Percentiles rank a stretch among this genome's conserved stretches.
Evolutionary conservation across 1,140 invertebrate species (phyloP).

Genomic region (Drosophila busckii): DNA sequence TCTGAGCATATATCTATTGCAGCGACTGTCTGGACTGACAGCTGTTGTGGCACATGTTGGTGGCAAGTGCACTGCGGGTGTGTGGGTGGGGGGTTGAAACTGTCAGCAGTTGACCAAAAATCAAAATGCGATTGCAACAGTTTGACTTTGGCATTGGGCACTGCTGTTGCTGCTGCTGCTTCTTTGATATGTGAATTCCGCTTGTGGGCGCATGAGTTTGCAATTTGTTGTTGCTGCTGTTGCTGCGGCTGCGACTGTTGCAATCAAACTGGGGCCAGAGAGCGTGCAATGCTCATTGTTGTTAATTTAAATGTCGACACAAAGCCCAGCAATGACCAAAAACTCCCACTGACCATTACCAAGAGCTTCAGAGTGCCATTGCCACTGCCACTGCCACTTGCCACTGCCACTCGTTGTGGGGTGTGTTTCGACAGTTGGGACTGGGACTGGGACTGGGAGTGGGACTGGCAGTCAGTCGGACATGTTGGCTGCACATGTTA

Average conservation of each 20-base stretch:
- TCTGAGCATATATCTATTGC: too few relatives aligned
- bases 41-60: too few relatives aligned
- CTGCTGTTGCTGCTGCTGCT: background rate
- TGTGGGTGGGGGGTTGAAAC: too few relatives aligned
- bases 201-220: background rate
- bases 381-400: too few relatives aligned
- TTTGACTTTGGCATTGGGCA: background rate
- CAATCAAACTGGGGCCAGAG: constrained; percentile 27
- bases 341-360: too few relatives aligned
- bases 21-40: too few relatives aligned
- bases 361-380: too few relatives aligned
- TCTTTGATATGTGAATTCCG: constrained; percentile 43
- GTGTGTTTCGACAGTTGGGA: too few relatives aligned
- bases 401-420: too few relatives aligned
- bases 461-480: background rate
- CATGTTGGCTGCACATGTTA: constrained; percentile 45
- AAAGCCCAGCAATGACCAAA: too few relatives aligned
- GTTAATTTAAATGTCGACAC: constrained; percentile 44
- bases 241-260: constrained; percentile 5
- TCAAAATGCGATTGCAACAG: constrained; percentile 4
- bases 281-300: constrained; percentile 24
- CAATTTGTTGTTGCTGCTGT: constrained; percentile 13
- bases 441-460: too few relatives aligned
- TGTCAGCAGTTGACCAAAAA: background rate
- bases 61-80: too few relatives aligned